Evolutionary conservation across 92 coral and sea anemone genomes (phyloP), one percentile per base, ranked within the genome.

Genomic region (Bergia sp.): DNA sequence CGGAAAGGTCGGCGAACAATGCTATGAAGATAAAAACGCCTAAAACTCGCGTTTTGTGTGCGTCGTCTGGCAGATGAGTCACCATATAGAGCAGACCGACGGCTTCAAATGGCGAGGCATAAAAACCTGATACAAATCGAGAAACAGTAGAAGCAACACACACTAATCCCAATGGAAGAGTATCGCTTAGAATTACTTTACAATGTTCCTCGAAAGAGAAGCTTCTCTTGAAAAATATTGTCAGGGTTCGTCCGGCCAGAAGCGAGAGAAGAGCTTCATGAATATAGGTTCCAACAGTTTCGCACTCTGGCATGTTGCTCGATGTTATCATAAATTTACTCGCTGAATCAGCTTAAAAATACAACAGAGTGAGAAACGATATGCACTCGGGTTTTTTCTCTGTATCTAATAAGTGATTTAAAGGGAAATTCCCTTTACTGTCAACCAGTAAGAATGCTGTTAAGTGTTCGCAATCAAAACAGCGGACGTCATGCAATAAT

Each of bases 191-290:
- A 85, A 75, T 77, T 89, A 50, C 71, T 50, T 39, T 64, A 50
- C 71, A 36, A 64, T 92, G 94, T 43, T 44, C 73, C 29, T 36
- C 13, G 53, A 90, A 88, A 20, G 79, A 40, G 71, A 94, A 94
- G 18, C 76, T 66, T 76, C 69, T 90, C 89, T 90, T 94, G 88
- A 88, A 94, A 69, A 92, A 94, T 80, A 92, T 90, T 3, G 94
- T 94, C 47, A 94, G 86, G 75, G 21, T 40, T 41, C 85, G 57
- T 79, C 91, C 89, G 47, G 1, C 42, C 11, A 86, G 38, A 64
- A 79, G 64, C 65, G 82, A 79, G 1, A 79, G 37, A 23, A 20
- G 2, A 16, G 50, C 58, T n/a, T 43, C 37, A 29, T 77, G 37
- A 21, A 43, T 21, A 43, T 15, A 11, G 7, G 38, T 5, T 78